Evolutionary conservation across 2,113 vertebrate species (phyloP).

Genomic region (Hemiscyllium ocellatum): DNA sequence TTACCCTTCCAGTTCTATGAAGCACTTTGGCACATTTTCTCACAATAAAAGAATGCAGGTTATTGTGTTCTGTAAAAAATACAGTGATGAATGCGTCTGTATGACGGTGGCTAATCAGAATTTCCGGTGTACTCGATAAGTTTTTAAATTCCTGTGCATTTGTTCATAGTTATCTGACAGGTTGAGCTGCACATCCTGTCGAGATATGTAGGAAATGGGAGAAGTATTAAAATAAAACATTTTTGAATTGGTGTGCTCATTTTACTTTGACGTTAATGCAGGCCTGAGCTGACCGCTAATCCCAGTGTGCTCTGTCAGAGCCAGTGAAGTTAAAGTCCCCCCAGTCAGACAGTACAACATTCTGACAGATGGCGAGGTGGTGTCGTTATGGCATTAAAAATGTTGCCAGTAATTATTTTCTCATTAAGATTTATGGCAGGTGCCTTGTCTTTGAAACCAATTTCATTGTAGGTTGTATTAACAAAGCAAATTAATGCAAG

Average conservation of each 20-base stretch:
- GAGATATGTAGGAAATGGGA: neutral
- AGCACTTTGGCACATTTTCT: neutral
- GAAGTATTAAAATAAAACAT: neutral
- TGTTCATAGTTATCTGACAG: neutral
- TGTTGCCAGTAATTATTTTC: slow-evolving; percentile 21
- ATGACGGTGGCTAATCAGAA: neutral
- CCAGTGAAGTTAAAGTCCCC: neutral
- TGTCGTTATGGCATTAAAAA: neutral
- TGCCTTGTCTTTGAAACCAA: neutral
- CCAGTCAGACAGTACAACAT: neutral
- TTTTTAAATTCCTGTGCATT: neutral
- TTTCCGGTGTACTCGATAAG: too few species aligned
- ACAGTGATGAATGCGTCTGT: too few species aligned
- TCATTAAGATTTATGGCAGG: neutral
- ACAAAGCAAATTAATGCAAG: slow-evolving; percentile 33
- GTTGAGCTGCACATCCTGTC: neutral
- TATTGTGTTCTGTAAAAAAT: neutral
- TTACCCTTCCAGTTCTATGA: neutral
- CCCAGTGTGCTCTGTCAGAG: neutral
- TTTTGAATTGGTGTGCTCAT: neutral
- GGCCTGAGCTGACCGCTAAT: neutral
- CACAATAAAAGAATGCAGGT: neutral
- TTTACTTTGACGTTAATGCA: neutral
- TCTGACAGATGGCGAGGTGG: neutral
- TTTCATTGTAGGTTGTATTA: neutral